Conservation (phyloP, 23 tunicate genomes). For the Ascidia mentula region DNA sequence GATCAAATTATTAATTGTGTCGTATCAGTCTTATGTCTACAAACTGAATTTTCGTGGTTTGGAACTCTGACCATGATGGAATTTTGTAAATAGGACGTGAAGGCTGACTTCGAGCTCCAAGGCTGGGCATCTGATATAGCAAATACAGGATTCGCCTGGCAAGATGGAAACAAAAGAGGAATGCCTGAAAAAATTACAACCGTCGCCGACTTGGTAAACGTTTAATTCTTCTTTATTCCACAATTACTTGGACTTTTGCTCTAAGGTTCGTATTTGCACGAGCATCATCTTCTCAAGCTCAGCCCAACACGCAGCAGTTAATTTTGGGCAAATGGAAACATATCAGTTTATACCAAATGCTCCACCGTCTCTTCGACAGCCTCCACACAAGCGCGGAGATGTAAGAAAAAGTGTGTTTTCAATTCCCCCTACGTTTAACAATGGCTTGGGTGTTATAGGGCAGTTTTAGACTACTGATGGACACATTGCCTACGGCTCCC, state of each 20-base stretch:
- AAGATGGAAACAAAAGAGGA: slow-evolving; percentile 41
- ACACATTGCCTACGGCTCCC: not conserved
- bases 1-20: no score
- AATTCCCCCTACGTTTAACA: no score
- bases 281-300: slow-evolving; percentile 9
- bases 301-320: slow-evolving; percentile 15
- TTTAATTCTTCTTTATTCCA: not conserved
- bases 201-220: not conserved
- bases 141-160: slow-evolving; percentile 29
- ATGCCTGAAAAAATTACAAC: slow-evolving; percentile 1
- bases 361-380: not conserved
- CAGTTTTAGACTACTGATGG: not conserved
- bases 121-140: slow-evolving; percentile 25
- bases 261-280: not conserved
- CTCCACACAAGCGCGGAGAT: slow-evolving; percentile 6
- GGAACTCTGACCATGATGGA: no score
- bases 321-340: slow-evolving; percentile 17
- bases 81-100: not conserved
- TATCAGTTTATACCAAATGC: slow-evolving; percentile 17
- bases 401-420: no score
- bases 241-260: not conserved
- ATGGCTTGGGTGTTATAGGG: not conserved
- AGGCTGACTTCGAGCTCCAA: slow-evolving; percentile 6
- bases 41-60: no score
- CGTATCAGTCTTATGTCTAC: no score